A percentile compares a stretch with the other conserved stretches of the same genome.
phyloP scores from a whole-genome alignment of 1,140 invertebrate species.

The Babylonia areolata region DNA sequence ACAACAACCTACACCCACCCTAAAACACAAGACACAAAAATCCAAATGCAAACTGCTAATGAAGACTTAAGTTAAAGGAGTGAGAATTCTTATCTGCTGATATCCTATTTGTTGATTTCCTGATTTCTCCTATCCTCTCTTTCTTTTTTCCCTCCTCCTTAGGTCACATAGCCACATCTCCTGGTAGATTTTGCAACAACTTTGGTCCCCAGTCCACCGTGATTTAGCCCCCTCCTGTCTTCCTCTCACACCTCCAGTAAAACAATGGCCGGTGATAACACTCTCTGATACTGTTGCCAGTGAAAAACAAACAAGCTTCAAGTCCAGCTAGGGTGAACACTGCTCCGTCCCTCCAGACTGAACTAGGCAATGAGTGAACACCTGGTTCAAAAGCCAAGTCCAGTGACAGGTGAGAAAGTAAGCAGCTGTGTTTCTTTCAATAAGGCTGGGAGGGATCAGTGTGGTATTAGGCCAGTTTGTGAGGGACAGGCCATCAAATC shows the following conservation, averaged over 20 bases:
- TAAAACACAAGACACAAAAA: too few relatives aligned
- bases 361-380: neutral
- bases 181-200: neutral
- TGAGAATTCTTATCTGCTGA: too few relatives aligned
- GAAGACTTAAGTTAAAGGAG: too few relatives aligned
- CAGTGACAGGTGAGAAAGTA: too few relatives aligned
- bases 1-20: too few relatives aligned
- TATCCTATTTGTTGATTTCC: too few relatives aligned
- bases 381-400: too few relatives aligned
- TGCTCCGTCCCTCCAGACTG: neutral
- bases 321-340: neutral
- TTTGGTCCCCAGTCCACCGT: too few relatives aligned
- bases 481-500: neutral
- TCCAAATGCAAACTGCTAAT: too few relatives aligned
- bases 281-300: neutral
- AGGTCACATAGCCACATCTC: constrained; percentile 7
- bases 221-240: neutral
- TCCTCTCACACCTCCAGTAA: neutral
- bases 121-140: too few relatives aligned
- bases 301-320: neutral
- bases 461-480: neutral
- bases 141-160: neutral
- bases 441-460: too few relatives aligned
- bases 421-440: too few relatives aligned
- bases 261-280: constrained; percentile 27